Evolutionary conservation across 1,140 invertebrate species (phyloP).

Genomic region (Micrasema longulum): DNA sequence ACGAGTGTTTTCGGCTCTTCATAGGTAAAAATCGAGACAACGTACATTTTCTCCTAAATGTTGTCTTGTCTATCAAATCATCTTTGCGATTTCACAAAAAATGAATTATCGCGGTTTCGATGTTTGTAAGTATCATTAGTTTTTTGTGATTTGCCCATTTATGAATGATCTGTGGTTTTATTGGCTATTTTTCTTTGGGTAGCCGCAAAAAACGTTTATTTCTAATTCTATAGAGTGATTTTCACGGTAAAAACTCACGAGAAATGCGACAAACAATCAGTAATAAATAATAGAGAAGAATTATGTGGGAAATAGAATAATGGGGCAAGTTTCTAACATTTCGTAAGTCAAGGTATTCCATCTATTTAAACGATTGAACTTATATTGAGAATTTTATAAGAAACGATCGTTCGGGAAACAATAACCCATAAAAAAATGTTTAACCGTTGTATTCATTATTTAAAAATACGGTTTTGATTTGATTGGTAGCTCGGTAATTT

Average conservation of each 20-base stretch:
- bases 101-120: too few relatives aligned
- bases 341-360: not conserved
- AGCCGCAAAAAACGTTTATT: not conserved
- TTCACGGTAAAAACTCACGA: not conserved
- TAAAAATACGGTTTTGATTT: not conserved
- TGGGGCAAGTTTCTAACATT: conserved; percentile 12
- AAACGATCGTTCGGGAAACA: not conserved
- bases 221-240: not conserved
- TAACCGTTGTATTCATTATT: not conserved
- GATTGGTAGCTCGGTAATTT: not conserved
- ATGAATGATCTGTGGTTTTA: not conserved
- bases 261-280: conserved; percentile 1
- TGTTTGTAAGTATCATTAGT: too few relatives aligned
- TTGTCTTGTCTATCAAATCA: too few relatives aligned
- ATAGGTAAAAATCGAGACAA: too few relatives aligned
- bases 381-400: not conserved
- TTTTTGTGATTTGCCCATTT: not conserved
- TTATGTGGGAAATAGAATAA: conserved; percentile 39
- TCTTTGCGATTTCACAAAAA: too few relatives aligned
- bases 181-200: not conserved
- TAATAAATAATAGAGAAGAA: conserved; percentile 2
- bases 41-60: too few relatives aligned
- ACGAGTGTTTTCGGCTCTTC: too few relatives aligned
- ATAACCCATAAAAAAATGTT: not conserved
- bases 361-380: not conserved